A percentile compares a stretch with the other conserved stretches of the same genome.
These are phyloP conservation scores for Saccopteryx leptura DNA, from an alignment of 2,113 vertebrate species.

Conservation along the genomic window DNA sequence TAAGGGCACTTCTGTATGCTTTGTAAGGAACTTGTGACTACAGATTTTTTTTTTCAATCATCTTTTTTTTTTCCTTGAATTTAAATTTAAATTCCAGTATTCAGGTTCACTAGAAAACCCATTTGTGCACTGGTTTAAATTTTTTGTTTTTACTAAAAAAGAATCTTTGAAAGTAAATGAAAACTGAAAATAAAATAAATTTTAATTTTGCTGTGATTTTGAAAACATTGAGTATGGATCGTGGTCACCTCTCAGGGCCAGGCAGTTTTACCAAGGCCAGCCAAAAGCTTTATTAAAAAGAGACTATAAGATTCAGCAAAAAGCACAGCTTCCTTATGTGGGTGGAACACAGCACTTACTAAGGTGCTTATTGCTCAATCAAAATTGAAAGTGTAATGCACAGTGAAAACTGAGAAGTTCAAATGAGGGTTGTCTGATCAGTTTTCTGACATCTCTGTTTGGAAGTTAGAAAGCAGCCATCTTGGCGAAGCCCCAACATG, in stretches of 20 bases:
- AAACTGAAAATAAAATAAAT: neutral
- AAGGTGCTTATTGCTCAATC: neutral
- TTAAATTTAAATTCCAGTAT: neutral
- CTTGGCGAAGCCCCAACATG: neutral
- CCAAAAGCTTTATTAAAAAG: neutral
- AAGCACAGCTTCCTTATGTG: neutral
- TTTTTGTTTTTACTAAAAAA: neutral
- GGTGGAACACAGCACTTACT: neutral
- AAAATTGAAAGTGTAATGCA: neutral
- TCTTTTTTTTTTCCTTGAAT: neutral
- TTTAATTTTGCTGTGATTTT: conserved; percentile 19
- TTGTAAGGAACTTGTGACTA: conserved; percentile 21
- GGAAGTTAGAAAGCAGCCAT: neutral
- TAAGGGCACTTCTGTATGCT: neutral
- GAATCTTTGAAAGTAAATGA: neutral
- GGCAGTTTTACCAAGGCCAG: neutral
- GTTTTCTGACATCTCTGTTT: neutral
- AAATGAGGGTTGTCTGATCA: neutral
- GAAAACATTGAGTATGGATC: neutral
- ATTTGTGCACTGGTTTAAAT: neutral
- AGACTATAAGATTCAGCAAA: neutral
- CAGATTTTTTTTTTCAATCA: neutral
- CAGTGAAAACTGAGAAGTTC: neutral
- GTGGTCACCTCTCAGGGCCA: neutral
- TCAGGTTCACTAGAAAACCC: neutral